Evolutionary conservation across 2,797 vertebrate genomes (phyloP), one percentile per base, ranked within the genome.

Genomic region (Intellagama lesueurii): DNA sequence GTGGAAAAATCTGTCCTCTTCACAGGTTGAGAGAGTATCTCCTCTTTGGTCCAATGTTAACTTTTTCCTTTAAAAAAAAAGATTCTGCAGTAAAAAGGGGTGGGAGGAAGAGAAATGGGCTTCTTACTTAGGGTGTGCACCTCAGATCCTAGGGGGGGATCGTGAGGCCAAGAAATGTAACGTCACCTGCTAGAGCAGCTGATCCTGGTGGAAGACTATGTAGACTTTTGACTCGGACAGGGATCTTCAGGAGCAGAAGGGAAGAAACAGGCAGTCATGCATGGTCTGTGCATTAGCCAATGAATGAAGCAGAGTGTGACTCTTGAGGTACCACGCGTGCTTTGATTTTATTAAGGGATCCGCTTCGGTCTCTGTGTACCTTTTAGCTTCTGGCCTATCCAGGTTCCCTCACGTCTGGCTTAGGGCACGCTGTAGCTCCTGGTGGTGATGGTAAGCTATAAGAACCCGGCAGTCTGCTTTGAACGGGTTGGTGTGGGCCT

Each of bases 1-100:
- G 40, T 73, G 83, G 88, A 89, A 73, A 89, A 52, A 70, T 35
- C 82, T 32, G 1, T 68, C 30, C 32, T 49, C 14, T 47, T 47
- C n/a, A 35, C 2, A 19, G 47, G 19, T 49, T n/a, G 28, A 89
- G 82, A 72, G 44, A 28, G 35, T 17, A 6, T 8, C 75, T 64
- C 78, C 14, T 72, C 40, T 49, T 73, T 66, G 69, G 81, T 28
- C 66, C 77, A 85, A 14, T 4, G 19, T 5, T 66, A 11, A 26
- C 75, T 64, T 52, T 28, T 35, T 68, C 40, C 40, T 40, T 60
- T 60, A 77, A 76, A 56, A 56, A 56, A 1, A 56, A 76, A 44
- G 16, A 1, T 40, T 32, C 19, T 26, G n/a, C 17, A 35, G n/a
- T 32, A 11, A 47, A 52, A 79, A 47, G 24, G 22, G 32, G 24